Evolutionary conservation across 2,113 vertebrate species (phyloP).

Genomic region (Cyanistes caeruleus): DNA sequence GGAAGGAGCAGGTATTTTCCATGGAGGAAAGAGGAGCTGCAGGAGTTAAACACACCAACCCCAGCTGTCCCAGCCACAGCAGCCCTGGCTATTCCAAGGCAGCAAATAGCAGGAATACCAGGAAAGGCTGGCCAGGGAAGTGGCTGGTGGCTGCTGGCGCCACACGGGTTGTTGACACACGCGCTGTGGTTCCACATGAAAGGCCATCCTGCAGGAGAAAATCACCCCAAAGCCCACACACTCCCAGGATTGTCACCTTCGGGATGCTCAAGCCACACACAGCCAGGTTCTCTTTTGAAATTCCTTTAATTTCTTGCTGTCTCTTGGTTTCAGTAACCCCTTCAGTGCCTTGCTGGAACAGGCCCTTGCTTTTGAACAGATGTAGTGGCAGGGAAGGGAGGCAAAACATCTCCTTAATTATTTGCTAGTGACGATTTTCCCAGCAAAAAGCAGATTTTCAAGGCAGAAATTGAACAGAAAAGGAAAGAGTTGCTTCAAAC

Average conservation of each 20-base stretch:
- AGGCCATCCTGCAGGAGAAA: conserved; percentile 42
- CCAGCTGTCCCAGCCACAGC: conserved; percentile 59
- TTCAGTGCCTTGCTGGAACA: background rate
- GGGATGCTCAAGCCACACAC: background rate
- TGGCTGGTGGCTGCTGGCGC: conserved; percentile 45
- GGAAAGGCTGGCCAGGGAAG: conserved; percentile 22
- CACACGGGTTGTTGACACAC: conserved; percentile 60
- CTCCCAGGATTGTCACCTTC: conserved; percentile 50
- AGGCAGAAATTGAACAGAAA: background rate
- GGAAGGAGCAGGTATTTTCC: background rate
- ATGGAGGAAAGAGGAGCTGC: too few relatives aligned
- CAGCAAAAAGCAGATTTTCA: background rate
- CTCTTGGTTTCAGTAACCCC: background rate
- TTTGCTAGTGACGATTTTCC: background rate
- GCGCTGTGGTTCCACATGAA: conserved; percentile 69
- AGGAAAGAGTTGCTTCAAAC: background rate
- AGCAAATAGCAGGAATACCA: conserved; percentile 67
- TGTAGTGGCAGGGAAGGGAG: accelerated
- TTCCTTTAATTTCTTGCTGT: background rate
- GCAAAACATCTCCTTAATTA: background rate
- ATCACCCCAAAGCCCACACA: conserved; percentile 4
- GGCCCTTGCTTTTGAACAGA: background rate
- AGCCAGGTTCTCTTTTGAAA: accelerated
- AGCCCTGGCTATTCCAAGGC: conserved; percentile 33
- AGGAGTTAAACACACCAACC: background rate